Evolutionary conservation across 2,797 vertebrate species (phyloP), one percentile per base, ranked within the genome.

Genomic region (Muscicapa striata): DNA sequence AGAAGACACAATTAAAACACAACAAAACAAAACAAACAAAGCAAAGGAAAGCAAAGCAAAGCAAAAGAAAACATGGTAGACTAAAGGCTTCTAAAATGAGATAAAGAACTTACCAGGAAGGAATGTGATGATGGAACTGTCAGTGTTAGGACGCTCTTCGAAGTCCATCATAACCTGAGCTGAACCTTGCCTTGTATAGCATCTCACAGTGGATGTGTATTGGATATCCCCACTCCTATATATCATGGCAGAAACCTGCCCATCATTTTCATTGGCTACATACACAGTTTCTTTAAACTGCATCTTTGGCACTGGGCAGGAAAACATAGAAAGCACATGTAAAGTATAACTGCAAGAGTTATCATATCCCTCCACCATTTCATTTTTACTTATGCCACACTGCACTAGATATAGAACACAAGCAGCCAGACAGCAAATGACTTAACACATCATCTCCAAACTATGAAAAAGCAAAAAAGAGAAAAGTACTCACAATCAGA

Each of bases 81-180:
- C 15, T 75, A 81, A 69, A 85, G 32, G 13, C 26, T 73, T 86
- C 45, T 74, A 82, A 83, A 90, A 67, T 34, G 61, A 48, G 12
- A 84, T 19, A 43, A 55, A 87, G 36, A 27, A 77, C 92, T 93
- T 98, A 99, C 99, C 99, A 91, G 99, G 98, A 69, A 98, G 96
- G 95, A 99, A 99, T 13, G 98, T 98, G 96, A 99, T 90, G 93
- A 98, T 51, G 13, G 99, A 99, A 30, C 90, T 89, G 34, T 99
- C 99, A 12, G 98, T 99, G 97, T 99, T 99, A 30, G 99, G 98
- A 46, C 99, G 98, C 85, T 99, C 99, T 29, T 98, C 98, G 21
- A 99, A 99, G 97, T 99, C 99, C 64, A 97, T 97, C 97, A 97
- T 98, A 52, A 99, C 99, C 96, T 99, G 98, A 4, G 99, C 99